A percentile compares a stretch with the other conserved stretches of the same genome.
Conservation (phyloP, 2,797 vertebrate genomes). For the Labroides dimidiatus region DNA sequence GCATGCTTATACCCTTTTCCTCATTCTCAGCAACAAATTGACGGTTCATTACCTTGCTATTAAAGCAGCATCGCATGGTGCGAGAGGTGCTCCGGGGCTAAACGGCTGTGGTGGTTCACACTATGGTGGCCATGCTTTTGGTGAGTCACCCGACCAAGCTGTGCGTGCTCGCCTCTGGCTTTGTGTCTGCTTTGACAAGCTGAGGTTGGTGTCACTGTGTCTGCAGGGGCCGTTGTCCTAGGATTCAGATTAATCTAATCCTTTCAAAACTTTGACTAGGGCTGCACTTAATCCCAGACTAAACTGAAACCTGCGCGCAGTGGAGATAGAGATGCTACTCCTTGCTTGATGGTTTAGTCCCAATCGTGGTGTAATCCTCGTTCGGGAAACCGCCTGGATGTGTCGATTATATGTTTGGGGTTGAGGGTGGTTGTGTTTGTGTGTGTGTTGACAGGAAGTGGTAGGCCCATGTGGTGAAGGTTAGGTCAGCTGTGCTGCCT, state of each 20-base stretch:
- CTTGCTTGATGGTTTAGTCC: slow-evolving; percentile 38
- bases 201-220: slow-evolving; percentile 61
- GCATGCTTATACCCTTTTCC: slow-evolving; percentile 34
- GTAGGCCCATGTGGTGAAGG: slow-evolving; percentile 66
- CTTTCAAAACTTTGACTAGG: slow-evolving; percentile 64
- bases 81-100: slow-evolving; percentile 51
- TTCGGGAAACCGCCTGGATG: slow-evolving; percentile 65
- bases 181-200: slow-evolving; percentile 65
- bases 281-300: slow-evolving; percentile 56
- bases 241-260: slow-evolving; percentile 69
- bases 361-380: slow-evolving; percentile 35
- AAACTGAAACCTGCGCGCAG: slow-evolving; percentile 51
- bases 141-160: slow-evolving; percentile 63
- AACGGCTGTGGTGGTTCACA: slow-evolving; percentile 49
- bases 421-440: slow-evolving; percentile 68
- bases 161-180: slow-evolving; percentile 54
- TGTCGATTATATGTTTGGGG: slow-evolving; percentile 77
- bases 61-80: slow-evolving; percentile 47
- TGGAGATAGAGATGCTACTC: slow-evolving; percentile 47
- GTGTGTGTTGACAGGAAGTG: slow-evolving; percentile 71
- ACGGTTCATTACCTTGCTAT: slow-evolving; percentile 59
- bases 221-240: slow-evolving; percentile 58
- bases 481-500: slow-evolving; percentile 51
- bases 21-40: slow-evolving; percentile 50
- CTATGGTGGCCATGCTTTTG: slow-evolving; percentile 44